Evolutionary conservation across 2,888 invertebrate species (phyloP), one percentile per base, ranked within the genome.

Genomic region (Pammene fasciana): DNA sequence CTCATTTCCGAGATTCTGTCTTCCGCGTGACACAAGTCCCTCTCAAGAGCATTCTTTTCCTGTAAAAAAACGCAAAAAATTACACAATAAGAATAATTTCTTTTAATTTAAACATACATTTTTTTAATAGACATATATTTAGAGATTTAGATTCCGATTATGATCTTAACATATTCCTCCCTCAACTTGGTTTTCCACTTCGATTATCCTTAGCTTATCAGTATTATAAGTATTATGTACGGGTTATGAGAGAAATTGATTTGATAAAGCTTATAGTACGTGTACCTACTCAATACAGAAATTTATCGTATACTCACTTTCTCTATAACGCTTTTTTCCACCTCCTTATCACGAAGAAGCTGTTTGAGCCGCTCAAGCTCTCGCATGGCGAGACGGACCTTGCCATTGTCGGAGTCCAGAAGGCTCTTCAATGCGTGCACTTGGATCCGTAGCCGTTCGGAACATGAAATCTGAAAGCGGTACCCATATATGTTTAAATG

Each of bases 401-500:
- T 93, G 5, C 80, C 84, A 76, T 94, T 94, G 83, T 95, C 95
- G 0, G 94, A 91, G 73, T 94, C 93, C 75, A 94, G 83, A 56
- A 95, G 85, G 0, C 93, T 88, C 73, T 94, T 93, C 50, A 95
- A 83, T 5, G 94, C 92, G 26, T 90, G 87, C 72, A 94, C 93
- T 81, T 95, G 95, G 34, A 94, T 84, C 56, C 94, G 94, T 5
- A 92, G 86, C 0, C 90, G 85, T 75, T 94, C 93, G 1, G 90
- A 89, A 72, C 86, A 85, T 11, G 83, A 82, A 71, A 89, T 86
- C 91, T 90, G 50, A 16, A 36, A 36, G 4, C 18, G 45, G 41
- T 13, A 9, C 9, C 38, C 6, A 38, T 38, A 9, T 38, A 7
- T 38, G 6, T 38, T 5, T 26, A 26, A 26, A 26, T 26, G 26